A percentile compares a stretch with the other conserved stretches of the same genome.
phyloP scores from a whole-genome alignment of 1,140 invertebrate genomes.

The Trigoniulus corallinus region DNA sequence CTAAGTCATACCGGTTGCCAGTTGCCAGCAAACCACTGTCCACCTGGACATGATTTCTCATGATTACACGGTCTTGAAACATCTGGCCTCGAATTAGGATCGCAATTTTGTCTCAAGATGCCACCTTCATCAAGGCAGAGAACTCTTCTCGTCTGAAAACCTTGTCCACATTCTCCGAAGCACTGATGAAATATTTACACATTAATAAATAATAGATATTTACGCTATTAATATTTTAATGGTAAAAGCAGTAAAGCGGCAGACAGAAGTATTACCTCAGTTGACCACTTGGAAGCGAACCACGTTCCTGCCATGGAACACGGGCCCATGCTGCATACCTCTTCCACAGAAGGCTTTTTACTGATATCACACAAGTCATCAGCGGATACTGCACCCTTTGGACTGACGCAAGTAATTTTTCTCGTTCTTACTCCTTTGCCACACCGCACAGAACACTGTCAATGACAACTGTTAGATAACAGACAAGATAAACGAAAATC shows the following conservation, averaged over 20 bases:
- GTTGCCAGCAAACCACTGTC: slow-evolving; percentile 47
- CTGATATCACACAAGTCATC: slow-evolving; percentile 19
- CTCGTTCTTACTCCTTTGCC: slow-evolving; percentile 31
- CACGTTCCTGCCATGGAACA: slow-evolving; percentile 20
- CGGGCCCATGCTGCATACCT: slow-evolving; percentile 35
- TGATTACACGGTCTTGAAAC: slow-evolving; percentile 37
- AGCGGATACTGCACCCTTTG: slow-evolving; percentile 15
- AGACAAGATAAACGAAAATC: neutral
- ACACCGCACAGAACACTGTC: slow-evolving; percentile 31
- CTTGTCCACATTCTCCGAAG: neutral
- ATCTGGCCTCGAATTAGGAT: slow-evolving; percentile 34
- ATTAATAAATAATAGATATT: neutral
- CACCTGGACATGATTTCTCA: slow-evolving; percentile 37
- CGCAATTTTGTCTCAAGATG: slow-evolving; percentile 28
- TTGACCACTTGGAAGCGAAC: slow-evolving; percentile 30
- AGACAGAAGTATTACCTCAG: slow-evolving; percentile 5
- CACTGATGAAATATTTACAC: neutral
- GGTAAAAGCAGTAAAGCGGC: neutral
- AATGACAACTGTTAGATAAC: neutral
- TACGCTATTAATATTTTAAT: no score
- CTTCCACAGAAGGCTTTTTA: slow-evolving; percentile 20
- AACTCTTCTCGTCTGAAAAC: neutral
- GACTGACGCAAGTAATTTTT: slow-evolving; percentile 23
- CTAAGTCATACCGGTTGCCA: slow-evolving; percentile 29
- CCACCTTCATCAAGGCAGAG: neutral